These are phyloP conservation scores for Lepidothrix coronata DNA, from an alignment of 2,113 vertebrate species.

Conservation along the genomic window DNA sequence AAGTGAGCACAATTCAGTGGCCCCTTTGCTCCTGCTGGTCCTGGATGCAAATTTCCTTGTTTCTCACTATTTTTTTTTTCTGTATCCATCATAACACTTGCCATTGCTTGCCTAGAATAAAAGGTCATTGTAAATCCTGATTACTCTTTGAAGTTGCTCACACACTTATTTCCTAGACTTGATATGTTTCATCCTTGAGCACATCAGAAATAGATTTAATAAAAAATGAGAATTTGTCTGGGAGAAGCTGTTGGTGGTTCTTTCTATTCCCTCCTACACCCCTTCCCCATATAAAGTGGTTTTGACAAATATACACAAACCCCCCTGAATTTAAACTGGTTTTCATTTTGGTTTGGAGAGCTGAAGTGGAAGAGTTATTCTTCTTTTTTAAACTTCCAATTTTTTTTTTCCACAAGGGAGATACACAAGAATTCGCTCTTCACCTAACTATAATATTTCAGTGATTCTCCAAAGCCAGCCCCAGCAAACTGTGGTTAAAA, in stretches of 20 bases:
- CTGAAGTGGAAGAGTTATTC: not conserved
- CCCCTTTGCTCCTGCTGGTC: not conserved
- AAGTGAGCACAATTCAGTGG: not conserved
- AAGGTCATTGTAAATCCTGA: constrained; percentile 31
- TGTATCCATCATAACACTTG: not conserved
- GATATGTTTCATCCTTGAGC: not conserved
- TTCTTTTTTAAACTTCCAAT: not conserved
- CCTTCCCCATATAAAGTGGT: not conserved
- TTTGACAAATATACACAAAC: not conserved
- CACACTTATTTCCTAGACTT: constrained; percentile 6
- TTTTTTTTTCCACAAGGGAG: not conserved
- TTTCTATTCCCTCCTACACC: not conserved
- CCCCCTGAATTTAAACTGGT: not conserved
- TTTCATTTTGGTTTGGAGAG: not conserved
- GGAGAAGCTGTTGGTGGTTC: not conserved
- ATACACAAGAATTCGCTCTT: not conserved
- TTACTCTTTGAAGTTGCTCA: constrained; percentile 16
- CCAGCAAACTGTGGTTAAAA: not conserved
- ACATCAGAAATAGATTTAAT: not conserved
- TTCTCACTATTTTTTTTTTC: not conserved
- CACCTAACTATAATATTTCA: not conserved
- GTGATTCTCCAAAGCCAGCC: not conserved
- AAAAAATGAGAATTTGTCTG: not conserved
- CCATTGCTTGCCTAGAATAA: constrained; percentile 37
- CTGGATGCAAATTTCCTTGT: constrained; percentile 36